Base-by-base conservation (phyloP, 2,797 vertebrate species). In the Galago senegalensis region DNA sequence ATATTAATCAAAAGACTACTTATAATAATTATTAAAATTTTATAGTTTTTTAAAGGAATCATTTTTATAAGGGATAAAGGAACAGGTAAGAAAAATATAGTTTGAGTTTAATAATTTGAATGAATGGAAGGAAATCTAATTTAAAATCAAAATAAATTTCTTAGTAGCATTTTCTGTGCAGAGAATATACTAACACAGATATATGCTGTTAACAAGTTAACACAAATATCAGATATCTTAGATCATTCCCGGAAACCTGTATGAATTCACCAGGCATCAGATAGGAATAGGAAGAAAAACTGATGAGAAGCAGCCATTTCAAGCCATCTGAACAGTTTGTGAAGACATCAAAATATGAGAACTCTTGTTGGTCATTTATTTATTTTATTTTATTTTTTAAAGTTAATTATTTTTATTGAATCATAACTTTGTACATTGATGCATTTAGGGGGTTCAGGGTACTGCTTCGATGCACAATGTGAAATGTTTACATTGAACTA, bases 1-100 rank as follows among this genome's bases (percentile, higher is more conserved):
- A 40, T 92, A 91, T 92, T 97, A 97, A 95, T 96, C 72, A 98
- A 94, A 87, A 86, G 17, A 37, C 9, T n/a, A 97, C 46, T 96
- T 97, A 90, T 89, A 43, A 29, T 87, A 67, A 92, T 90, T 86
- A 90, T 80, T 89, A 92, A 87, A 91, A 40, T 92, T 49, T 94
- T 4, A 21, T 49, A 86, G 56, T 76, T 95, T 79, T 84, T 69
- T 80, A 93, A 96, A 87, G 69, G 58, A 85, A 37, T 63, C 46
- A 79, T 87, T 72, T 77, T 93, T 89, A 80, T 83, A 93, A 87
- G 21, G 3, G n/a, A 2, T 58, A 94, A 92, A 82, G 37, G 96
- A 86, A 91, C 49, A 87, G 29, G 93, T 94, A 89, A 91, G 61
- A 89, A 95, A 92, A 96, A 80, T 75, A 20, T 23, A 77, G 27